These are phyloP conservation scores for Aegotheles bennettii DNA, from an alignment of 2,113 vertebrate genomes.

Conservation along the genomic window DNA sequence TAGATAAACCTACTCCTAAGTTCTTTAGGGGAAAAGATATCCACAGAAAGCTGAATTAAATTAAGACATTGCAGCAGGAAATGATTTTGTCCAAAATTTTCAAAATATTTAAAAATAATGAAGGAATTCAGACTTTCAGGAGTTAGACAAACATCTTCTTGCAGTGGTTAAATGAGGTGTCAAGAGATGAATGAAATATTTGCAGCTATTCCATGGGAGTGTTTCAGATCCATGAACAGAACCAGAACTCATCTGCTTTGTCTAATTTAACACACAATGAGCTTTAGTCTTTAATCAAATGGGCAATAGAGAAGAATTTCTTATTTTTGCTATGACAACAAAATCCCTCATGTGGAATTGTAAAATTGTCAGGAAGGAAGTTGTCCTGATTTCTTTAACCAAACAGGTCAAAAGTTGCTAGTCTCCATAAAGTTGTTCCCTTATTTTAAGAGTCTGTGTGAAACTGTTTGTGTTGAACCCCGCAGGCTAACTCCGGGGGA, in stretches of 20 bases:
- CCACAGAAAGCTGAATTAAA: background rate
- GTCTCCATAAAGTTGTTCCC: background rate
- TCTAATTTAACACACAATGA: background rate
- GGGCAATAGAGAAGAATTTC: background rate
- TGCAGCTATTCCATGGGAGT: rapidly evolving
- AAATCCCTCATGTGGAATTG: background rate
- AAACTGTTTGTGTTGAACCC: conserved; percentile 51
- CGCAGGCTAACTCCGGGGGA: conserved; percentile 61
- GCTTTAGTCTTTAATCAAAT: background rate
- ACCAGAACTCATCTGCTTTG: background rate
- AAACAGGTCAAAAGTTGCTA: background rate
- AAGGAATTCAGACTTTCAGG: background rate
- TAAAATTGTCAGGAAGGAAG: background rate
- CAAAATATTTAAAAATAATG: background rate
- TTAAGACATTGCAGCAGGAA: background rate
- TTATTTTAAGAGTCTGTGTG: conserved; percentile 14
- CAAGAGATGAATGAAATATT: background rate
- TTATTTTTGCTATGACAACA: background rate
- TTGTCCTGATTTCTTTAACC: background rate
- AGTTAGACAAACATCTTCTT: background rate
- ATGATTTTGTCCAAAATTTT: background rate
- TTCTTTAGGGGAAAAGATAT: background rate
- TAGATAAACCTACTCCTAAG: background rate
- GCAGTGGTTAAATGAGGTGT: background rate
- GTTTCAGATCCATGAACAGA: background rate